phyloP scores from a whole-genome alignment of 2,888 invertebrate genomes.

The Cheilosia pagana region DNA sequence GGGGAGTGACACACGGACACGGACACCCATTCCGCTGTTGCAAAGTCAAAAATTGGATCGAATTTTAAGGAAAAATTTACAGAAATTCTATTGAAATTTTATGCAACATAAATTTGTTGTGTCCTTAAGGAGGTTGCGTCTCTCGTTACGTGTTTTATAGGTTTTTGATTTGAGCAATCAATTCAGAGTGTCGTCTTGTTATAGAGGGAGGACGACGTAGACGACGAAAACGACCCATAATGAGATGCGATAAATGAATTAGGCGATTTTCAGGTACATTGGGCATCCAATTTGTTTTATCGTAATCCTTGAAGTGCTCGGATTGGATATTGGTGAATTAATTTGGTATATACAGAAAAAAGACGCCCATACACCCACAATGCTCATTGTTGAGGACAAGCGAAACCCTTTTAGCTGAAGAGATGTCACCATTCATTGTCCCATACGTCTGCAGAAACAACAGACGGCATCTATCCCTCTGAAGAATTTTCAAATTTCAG shows the following conservation, averaged over 20 bases:
- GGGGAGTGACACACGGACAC: constrained; percentile 32
- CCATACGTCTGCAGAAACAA: constrained; percentile 57
- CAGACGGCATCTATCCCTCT: constrained; percentile 47
- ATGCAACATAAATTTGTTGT: constrained; percentile 73
- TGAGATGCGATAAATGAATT: constrained; percentile 72
- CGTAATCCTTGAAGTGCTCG: constrained; percentile 38
- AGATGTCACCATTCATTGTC: constrained; percentile 64
- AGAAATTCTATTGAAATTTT: constrained; percentile 74
- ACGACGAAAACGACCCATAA: constrained; percentile 35
- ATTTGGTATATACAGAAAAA: constrained; percentile 7
- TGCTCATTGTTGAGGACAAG: constrained; percentile 46
- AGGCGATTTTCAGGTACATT: constrained; percentile 74
- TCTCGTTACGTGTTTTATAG: constrained; percentile 66
- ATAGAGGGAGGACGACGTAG: constrained; percentile 1
- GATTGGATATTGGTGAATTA: constrained; percentile 47
- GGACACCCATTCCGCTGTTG: constrained; percentile 9
- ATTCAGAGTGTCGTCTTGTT: constrained; percentile 67
- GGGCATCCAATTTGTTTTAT: constrained; percentile 70
- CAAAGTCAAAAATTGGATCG: constrained; percentile 69
- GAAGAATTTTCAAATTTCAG: constrained; percentile 68
- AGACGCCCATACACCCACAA: background rate
- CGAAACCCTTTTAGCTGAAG: constrained; percentile 43
- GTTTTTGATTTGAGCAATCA: constrained; percentile 74
- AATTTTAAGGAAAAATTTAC: constrained; percentile 62
- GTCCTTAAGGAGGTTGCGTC: constrained; percentile 60